Evolutionary conservation across 2,888 invertebrate genomes (phyloP), one percentile per base, ranked within the genome.

Genomic region (Patella ulyssiponensis): DNA sequence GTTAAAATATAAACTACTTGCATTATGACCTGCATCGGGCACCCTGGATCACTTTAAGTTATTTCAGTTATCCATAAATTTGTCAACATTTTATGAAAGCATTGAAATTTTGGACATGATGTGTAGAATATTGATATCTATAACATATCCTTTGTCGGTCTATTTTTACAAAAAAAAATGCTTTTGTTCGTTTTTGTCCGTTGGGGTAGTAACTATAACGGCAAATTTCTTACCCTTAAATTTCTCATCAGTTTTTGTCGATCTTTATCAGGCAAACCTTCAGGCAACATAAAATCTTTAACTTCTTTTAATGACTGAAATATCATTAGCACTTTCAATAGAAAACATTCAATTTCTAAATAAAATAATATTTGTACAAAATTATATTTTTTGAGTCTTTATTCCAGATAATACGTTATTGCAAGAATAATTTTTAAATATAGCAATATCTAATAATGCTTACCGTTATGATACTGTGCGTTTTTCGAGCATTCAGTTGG

Each of bases 181-280:
- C 64, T 7, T 9, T 44, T 9, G 9, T 44, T 4, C 7, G 7
- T 44, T 44, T 9, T 44, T 44, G n/a, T n/a, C n/a, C n/a, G n/a
- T n/a, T n/a, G n/a, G 64, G n/a, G n/a, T 64, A 23, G n/a, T 12
- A 20, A 64, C 20, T 1, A 64, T 20, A 1, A 56, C n/a, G 15
- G 23, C 14, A 20, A 15, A 11, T 74, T 58, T 53, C 77, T 74
- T 83, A 91, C 91, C 88, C 91, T 84, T 44, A 92, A 85, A 81
- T 92, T 92, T 77, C 92, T 82, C 89, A 92, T 88, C 78, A 92
- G 82, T 80, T 92, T 92, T 80, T 92, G 92, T 78, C 91, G 81
- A 69, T 89, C 86, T 81, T 92, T 92, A 72, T 86, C 85, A 11
- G 91, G 90, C 53, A 84, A 82, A 20, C 87, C 87, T 12, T 87